Evolutionary conservation across 2,113 vertebrate genomes (phyloP), one percentile per base, ranked within the genome.

Genomic region (Seriola aureovittata): DNA sequence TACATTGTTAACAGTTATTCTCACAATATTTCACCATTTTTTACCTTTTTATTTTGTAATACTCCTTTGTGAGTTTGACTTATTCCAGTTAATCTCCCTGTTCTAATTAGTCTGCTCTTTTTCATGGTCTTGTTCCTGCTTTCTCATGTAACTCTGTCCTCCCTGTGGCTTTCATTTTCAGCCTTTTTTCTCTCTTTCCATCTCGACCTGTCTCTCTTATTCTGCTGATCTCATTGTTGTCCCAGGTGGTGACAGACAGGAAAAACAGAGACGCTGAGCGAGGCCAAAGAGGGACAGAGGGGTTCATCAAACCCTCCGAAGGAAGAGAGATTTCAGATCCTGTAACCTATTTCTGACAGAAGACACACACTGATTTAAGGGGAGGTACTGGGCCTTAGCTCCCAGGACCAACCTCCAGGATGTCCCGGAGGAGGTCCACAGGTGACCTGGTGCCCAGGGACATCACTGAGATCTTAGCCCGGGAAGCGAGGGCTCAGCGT

Each of bases 381-480:
- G 75, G 68, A 80, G 42, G 32, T 16, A 44, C 29, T 12, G 0
- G 11, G 21, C 54, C 58, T 72, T 5, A 32, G 12, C 32, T 70
- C 72, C 73, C 64, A 85, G 86, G 86, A 72, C 86, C 71, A 52
- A 63, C 87, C 90, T 90, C 88, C 82, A 92, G 42, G 87, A 96
- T 94, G 94, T 95, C 93, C 89, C 92, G 93, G 92, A 94, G 92
- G 81, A 95, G 90, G 85, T 95, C 95, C 25, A 93, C 89, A 52
- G 94, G 95, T 7, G 94, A 95, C 64, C 86, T 92, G 87, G 95
- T 96, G 79, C 96, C 96, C 92, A 96, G 89, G 93, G 95, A 96
- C 80, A 91, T 96, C 78, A 95, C 94, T 5, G 95, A 96, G 88
- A 90, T 95, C 81, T 82, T 95, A 84, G 95, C 94, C 63, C 81